These are phyloP conservation scores for Vicugna pacos DNA, from an alignment of 2,113 vertebrate species.

Conservation along the genomic window DNA sequence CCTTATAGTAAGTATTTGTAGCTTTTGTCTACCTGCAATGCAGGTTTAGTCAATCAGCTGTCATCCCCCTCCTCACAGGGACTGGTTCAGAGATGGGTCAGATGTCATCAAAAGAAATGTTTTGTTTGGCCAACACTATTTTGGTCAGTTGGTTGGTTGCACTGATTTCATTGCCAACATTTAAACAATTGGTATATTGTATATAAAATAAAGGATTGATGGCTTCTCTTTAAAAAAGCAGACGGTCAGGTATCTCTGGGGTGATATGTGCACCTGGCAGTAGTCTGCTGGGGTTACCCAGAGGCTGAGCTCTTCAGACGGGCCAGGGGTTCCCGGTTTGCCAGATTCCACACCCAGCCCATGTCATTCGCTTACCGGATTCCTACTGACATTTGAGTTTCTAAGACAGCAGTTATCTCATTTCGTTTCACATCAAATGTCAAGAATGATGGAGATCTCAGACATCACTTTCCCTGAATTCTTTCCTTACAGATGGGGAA, in stretches of 20 bases:
- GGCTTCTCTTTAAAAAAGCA: neutral
- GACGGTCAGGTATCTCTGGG: neutral
- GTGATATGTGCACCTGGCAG: neutral
- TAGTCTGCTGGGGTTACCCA: neutral
- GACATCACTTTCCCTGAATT: neutral
- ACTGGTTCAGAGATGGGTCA: neutral
- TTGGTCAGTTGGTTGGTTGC: neutral
- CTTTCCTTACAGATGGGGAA: neutral
- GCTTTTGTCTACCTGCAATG: neutral
- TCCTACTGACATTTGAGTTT: neutral
- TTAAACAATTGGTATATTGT: neutral
- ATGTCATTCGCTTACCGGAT: neutral
- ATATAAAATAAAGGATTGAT: neutral
- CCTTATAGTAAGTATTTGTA: neutral
- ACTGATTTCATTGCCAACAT: neutral
- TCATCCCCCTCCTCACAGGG: neutral
- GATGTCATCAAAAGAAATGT: neutral
- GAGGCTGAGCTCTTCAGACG: neutral
- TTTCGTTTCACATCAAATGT: neutral
- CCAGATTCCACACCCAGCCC: neutral
- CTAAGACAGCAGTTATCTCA: neutral
- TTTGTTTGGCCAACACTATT: neutral
- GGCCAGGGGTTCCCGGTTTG: neutral
- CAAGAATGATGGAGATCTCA: neutral
- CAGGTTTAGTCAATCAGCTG: neutral